These are phyloP conservation scores for Gallinago media DNA, from an alignment of 2,113 vertebrate genomes.

Conservation along the genomic window DNA sequence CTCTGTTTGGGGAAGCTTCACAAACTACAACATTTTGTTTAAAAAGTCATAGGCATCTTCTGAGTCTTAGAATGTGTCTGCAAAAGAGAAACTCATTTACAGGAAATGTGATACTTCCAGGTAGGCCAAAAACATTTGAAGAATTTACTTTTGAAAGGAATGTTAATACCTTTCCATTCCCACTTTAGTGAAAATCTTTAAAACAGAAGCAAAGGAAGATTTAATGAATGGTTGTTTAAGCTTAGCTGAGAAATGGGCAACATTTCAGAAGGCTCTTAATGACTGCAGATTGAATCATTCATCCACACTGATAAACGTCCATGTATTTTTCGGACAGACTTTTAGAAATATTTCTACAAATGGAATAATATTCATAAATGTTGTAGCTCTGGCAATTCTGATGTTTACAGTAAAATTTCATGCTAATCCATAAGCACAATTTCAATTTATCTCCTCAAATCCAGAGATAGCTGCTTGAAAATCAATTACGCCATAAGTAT, in stretches of 20 bases:
- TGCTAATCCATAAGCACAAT: neutral
- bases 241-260: neutral
- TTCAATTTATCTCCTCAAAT: neutral
- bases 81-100: neutral
- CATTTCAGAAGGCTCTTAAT: neutral
- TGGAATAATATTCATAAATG: neutral
- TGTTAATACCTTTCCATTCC: neutral
- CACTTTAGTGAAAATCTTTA: neutral
- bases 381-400: neutral
- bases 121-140: neutral
- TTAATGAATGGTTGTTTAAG: neutral
- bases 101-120: neutral
- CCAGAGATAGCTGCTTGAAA: no score
- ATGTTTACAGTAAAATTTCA: neutral
- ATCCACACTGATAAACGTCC: neutral
- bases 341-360: neutral
- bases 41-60: neutral
- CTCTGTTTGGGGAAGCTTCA: neutral
- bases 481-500: no score
- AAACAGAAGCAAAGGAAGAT: neutral
- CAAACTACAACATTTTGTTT: accelerated
- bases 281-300: neutral
- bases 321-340: neutral
- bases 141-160: neutral
- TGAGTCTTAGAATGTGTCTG: neutral